Evolutionary conservation across 2,797 vertebrate species (phyloP).

Genomic region (Anabas testudineus): DNA sequence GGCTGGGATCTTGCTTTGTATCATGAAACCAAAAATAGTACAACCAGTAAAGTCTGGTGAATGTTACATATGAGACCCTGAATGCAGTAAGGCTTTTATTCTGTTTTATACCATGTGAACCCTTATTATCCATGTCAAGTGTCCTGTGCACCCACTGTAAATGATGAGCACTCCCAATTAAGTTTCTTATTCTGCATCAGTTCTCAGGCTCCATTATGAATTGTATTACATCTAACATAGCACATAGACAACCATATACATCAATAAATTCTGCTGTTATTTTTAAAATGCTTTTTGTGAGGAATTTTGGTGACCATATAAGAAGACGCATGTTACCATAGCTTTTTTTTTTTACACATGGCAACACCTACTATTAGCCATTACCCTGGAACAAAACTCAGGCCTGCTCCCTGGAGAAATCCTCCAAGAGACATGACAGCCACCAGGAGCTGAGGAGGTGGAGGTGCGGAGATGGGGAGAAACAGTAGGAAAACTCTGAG

Average conservation of each 20-base stretch:
- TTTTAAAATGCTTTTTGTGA: no score
- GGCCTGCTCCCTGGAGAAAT: no score
- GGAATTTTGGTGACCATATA: no score
- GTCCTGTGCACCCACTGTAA: conserved; percentile 32
- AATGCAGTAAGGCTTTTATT: conserved; percentile 30
- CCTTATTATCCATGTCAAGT: conserved; percentile 57
- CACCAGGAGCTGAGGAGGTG: no score
- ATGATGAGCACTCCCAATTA: conserved; percentile 23
- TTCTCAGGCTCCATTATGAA: conserved; percentile 36
- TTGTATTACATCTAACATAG: conserved; percentile 28
- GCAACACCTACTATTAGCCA: no score
- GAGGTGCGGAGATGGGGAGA: no score
- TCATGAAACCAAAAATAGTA: not conserved
- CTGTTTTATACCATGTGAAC: conserved; percentile 33
- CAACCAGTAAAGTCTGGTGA: conserved; percentile 11
- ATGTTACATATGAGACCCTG: conserved; percentile 22
- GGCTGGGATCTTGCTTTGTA: not conserved
- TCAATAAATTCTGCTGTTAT: conserved; percentile 7
- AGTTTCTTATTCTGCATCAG: conserved; percentile 32
- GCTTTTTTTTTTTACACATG: no score
- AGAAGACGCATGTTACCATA: no score
- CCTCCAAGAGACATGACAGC: no score
- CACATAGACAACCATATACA: conserved; percentile 20
- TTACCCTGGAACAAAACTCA: no score
- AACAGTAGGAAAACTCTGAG: no score